Evolutionary conservation across 2,888 invertebrate species (phyloP).

Genomic region (Heliconius ethilla): DNA sequence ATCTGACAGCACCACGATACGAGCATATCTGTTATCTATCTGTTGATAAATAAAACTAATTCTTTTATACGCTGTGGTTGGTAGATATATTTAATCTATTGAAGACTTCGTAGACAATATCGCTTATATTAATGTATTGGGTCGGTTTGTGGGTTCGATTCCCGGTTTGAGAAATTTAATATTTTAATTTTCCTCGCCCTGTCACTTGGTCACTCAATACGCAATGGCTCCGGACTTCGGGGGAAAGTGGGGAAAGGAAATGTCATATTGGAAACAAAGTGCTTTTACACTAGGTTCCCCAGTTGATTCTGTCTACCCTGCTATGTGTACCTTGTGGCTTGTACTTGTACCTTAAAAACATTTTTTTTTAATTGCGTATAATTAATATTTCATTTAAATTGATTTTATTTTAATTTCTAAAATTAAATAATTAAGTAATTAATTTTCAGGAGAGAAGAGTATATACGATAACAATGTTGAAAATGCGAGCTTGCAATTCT

Average conservation of each 20-base stretch:
- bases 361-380: too few species aligned
- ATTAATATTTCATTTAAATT: too few species aligned
- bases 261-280: background rate
- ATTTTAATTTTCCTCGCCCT: too few species aligned
- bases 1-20: conserved; percentile 32
- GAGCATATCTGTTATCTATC: conserved; percentile 28
- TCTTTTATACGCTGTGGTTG: conserved; percentile 6
- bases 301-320: background rate
- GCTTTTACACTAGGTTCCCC: too few species aligned
- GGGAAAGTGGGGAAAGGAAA: too few species aligned
- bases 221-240: too few species aligned
- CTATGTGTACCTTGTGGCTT: background rate
- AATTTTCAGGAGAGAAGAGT: conserved; percentile 55
- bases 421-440: background rate
- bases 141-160: too few species aligned
- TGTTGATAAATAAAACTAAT: conserved; percentile 33
- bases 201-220: too few species aligned
- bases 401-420: background rate
- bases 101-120: background rate
- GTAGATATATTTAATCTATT: background rate
- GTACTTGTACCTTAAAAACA: too few species aligned
- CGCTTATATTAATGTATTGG: background rate
- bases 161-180: too few species aligned
- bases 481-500: conserved; percentile 19
- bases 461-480: conserved; percentile 54